These are phyloP conservation scores for Tupaia tana DNA, from an alignment of 2,113 vertebrate genomes.

Conservation along the genomic window DNA sequence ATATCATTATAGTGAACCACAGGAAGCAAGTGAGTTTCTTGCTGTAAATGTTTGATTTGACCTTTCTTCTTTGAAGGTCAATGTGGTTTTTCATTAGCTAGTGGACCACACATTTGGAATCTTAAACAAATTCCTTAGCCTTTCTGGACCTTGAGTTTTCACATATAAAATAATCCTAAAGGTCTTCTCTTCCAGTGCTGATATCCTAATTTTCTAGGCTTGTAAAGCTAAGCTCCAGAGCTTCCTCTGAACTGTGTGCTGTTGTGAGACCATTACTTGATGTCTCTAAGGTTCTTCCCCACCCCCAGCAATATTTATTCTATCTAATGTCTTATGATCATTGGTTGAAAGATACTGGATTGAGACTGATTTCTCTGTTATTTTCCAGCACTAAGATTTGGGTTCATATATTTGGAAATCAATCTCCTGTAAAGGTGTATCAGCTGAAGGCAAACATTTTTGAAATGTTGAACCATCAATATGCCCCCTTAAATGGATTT, in stretches of 20 bases:
- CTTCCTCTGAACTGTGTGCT: slow-evolving; percentile 24
- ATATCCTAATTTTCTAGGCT: slow-evolving; percentile 20
- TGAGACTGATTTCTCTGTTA: slow-evolving; percentile 56
- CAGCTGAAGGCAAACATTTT: slow-evolving; percentile 46
- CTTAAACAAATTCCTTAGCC: slow-evolving; percentile 32
- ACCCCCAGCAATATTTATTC: slow-evolving; percentile 36
- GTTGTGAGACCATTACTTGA: slow-evolving; percentile 42
- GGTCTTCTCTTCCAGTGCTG: slow-evolving; percentile 2
- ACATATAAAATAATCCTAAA: slow-evolving; percentile 30
- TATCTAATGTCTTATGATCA: not conserved
- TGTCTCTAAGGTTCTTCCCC: slow-evolving; percentile 37
- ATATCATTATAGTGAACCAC: not conserved
- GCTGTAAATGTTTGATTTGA: not conserved
- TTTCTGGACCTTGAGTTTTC: slow-evolving; percentile 28
- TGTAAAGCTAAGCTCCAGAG: not conserved
- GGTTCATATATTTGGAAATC: slow-evolving; percentile 50
- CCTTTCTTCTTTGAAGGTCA: slow-evolving; percentile 36
- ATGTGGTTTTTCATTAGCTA: not conserved
- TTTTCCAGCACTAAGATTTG: not conserved
- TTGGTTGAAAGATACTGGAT: slow-evolving; percentile 51
- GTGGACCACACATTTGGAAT: slow-evolving; percentile 35
- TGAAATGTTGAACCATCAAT: slow-evolving; percentile 40
- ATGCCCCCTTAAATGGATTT: slow-evolving; percentile 1
- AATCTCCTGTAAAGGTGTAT: not conserved
- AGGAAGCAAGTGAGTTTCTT: slow-evolving; percentile 4